Evolutionary conservation across 2,113 vertebrate species (phyloP).

Genomic region (Prinia subflava): DNA sequence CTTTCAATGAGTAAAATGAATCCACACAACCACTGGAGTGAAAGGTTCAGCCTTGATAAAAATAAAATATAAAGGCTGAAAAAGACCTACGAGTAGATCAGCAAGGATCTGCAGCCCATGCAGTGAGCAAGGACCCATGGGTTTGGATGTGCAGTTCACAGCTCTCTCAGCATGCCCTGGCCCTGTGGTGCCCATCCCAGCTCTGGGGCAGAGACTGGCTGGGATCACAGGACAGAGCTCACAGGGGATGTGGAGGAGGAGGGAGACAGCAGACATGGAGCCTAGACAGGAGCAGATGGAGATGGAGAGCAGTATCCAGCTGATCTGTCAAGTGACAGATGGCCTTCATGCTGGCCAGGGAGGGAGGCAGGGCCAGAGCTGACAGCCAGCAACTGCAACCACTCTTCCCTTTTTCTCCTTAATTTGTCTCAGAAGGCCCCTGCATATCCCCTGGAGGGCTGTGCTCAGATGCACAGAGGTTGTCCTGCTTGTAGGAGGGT

Average conservation of each 20-base stretch:
- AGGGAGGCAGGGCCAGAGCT: neutral
- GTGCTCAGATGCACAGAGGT: neutral
- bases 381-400: neutral
- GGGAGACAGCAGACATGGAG: fast-evolving
- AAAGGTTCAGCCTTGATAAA: neutral
- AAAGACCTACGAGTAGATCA: neutral
- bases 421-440: neutral
- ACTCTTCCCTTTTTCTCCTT: neutral
- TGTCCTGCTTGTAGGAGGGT: neutral
- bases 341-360: fast-evolving
- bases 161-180: neutral
- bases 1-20: neutral
- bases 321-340: neutral
- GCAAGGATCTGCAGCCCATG: neutral
- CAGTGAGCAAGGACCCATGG: fast-evolving
- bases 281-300: neutral
- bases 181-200: neutral
- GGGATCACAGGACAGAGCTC: neutral
- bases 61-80: neutral
- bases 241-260: neutral
- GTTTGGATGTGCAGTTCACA: neutral
- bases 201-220: neutral
- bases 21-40: neutral
- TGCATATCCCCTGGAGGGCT: fast-evolving
- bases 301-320: fast-evolving